Evolutionary conservation across 2,888 invertebrate genomes (phyloP), one percentile per base, ranked within the genome.

Genomic region (Eilema caniola): DNA sequence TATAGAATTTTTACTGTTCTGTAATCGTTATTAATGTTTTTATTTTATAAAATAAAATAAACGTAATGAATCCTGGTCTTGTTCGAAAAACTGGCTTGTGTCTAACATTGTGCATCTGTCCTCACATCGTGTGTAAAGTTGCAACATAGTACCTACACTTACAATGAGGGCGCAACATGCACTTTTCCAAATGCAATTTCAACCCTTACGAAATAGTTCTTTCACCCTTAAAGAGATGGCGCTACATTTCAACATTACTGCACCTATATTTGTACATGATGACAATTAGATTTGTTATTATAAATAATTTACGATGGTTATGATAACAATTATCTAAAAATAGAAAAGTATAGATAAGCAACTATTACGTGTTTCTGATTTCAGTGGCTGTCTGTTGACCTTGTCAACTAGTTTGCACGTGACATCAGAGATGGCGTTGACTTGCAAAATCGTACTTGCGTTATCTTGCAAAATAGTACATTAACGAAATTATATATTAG

Each of bases 181-280:
- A 90, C 66, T 73, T 78, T 74, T 70, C 69, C 59, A 77, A 80
- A 67, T 90, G 89, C 91, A 90, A 69, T 80, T 69, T 72, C 69
- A 74, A 85, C 83, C 83, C 84, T 74, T 86, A 80, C 63, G 47
- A 73, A 70, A 78, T 77, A 89, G 84, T 92, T 81, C 79, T 1
- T 65, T 47, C 76, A 76, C 93, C 93, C 91, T 84, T 61, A 68
- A 73, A 85, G n/a, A 94, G 93, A 93, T 93, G 93, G 91, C 93
- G 89, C 72, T 85, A 12, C 37, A 68, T 62, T 47, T 57, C 23
- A 59, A 16, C 33, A 64, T 25, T 28, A 5, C 2, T 23, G 10
- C 16, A 12, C 10, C 12, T 56, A 56, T n/a, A 16, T 5, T 24
- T 7, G 7, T 12, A 25, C 28, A 41, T 53, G 2, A n/a, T 23